Evolutionary conservation across 1,140 invertebrate species (phyloP).

Genomic region (Sesamia nonagrioides): DNA sequence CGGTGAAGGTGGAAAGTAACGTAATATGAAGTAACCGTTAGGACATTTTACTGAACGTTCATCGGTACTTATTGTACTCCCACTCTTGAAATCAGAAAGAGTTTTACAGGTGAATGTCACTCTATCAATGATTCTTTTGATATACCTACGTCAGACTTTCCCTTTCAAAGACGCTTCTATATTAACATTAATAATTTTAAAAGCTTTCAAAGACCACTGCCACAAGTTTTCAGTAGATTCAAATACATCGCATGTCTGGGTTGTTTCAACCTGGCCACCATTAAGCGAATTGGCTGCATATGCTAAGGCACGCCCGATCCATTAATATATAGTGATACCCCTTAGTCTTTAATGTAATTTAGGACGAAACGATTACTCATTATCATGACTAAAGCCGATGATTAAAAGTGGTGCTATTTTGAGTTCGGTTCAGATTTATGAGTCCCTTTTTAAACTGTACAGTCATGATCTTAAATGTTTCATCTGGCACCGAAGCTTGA

Average conservation of each 20-base stretch:
- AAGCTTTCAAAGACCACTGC: conserved; percentile 8
- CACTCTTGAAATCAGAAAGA: background rate
- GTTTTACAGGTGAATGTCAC: background rate
- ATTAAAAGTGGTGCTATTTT: conserved; percentile 16
- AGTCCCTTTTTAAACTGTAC: conserved; percentile 9
- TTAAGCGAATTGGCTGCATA: conserved; percentile 31
- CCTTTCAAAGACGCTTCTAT: background rate
- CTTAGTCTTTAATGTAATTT: background rate
- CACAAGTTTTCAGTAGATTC: background rate
- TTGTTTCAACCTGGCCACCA: conserved; percentile 14
- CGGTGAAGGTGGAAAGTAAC: no score
- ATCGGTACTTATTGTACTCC: background rate
- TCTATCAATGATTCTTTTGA: background rate
- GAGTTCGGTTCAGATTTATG: background rate
- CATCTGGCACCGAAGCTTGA: background rate
- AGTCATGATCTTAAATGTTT: conserved; percentile 6
- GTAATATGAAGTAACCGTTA: background rate
- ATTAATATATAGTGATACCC: conserved; percentile 19
- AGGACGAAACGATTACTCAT: conserved; percentile 5
- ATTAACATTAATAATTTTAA: conserved; percentile 3
- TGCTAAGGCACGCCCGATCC: background rate
- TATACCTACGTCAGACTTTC: background rate
- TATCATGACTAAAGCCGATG: conserved; percentile 24
- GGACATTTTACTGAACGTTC: background rate
- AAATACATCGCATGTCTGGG: conserved; percentile 20